Percentiles rank a stretch among this genome's conserved stretches.
These are phyloP conservation scores for Musca vetustissima DNA, from an alignment of 1,140 invertebrate species.

Conservation along the genomic window DNA sequence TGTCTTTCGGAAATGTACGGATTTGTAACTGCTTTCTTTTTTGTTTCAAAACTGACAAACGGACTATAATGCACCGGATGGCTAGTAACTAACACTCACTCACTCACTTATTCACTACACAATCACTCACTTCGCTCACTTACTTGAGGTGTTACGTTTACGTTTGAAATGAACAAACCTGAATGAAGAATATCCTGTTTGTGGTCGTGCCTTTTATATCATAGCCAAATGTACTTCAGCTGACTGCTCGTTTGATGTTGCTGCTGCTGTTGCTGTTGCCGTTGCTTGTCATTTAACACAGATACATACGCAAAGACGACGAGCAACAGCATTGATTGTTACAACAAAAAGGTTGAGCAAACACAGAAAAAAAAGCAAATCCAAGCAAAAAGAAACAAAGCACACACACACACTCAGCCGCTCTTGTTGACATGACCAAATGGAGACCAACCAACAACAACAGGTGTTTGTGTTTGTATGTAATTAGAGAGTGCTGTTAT, in stretches of 20 bases:
- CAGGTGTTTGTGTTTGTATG: no score
- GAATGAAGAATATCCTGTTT: slow-evolving; percentile 24
- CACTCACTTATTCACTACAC: neutral
- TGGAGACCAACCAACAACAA: no score
- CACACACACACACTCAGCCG: no score
- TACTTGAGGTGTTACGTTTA: neutral
- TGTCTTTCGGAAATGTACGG: no score
- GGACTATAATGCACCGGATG: no score
- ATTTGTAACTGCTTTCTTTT: no score
- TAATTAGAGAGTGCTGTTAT: no score
- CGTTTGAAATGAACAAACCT: slow-evolving; percentile 20
- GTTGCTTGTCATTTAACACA: neutral
- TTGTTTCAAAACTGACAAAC: no score
- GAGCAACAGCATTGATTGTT: slow-evolving; percentile 1
- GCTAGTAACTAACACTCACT: neutral
- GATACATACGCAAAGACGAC: neutral
- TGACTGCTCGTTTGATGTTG: no score
- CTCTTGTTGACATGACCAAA: no score
- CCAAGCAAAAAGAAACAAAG: no score
- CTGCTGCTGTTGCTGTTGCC: neutral
- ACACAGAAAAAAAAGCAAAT: neutral
- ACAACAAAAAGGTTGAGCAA: slow-evolving; percentile 12
- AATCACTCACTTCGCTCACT: neutral
- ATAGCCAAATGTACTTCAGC: slow-evolving; percentile 1
- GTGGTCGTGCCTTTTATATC: slow-evolving; percentile 20